Conservation (phyloP, 2,113 vertebrate species). For the Alligator mississippiensis region DNA sequence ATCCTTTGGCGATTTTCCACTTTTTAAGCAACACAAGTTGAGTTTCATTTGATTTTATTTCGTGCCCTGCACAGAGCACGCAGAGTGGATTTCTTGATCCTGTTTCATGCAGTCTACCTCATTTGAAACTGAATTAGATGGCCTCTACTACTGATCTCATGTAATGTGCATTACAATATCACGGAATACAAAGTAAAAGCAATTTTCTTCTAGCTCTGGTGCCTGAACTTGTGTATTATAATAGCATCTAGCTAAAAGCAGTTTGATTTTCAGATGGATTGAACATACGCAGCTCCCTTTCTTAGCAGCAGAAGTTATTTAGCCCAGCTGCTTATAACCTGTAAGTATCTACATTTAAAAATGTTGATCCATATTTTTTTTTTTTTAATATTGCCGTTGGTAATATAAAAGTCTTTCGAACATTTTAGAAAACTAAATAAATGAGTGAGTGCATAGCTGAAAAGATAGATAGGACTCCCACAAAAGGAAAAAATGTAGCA, state of each 20-base stretch:
- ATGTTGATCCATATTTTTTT: background rate
- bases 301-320: background rate
- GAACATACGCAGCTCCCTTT: background rate
- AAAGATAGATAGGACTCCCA: background rate
- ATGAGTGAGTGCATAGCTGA: accelerated
- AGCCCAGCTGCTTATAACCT: background rate
- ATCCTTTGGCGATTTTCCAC: accelerated
- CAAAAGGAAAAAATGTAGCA: background rate
- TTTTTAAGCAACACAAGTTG: background rate
- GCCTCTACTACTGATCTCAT: accelerated
- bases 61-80: accelerated
- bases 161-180: background rate
- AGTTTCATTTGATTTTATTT: background rate
- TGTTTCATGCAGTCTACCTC: accelerated
- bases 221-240: too few species aligned
- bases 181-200: background rate
- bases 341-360: background rate
- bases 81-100: accelerated
- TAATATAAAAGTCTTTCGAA: background rate
- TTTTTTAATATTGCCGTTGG: background rate
- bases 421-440: background rate
- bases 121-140: background rate
- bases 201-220: accelerated
- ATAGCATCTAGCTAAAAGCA: accelerated
- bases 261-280: background rate